These are phyloP conservation scores for Etheostoma cragini DNA, from an alignment of 2,113 vertebrate species.

Conservation along the genomic window DNA sequence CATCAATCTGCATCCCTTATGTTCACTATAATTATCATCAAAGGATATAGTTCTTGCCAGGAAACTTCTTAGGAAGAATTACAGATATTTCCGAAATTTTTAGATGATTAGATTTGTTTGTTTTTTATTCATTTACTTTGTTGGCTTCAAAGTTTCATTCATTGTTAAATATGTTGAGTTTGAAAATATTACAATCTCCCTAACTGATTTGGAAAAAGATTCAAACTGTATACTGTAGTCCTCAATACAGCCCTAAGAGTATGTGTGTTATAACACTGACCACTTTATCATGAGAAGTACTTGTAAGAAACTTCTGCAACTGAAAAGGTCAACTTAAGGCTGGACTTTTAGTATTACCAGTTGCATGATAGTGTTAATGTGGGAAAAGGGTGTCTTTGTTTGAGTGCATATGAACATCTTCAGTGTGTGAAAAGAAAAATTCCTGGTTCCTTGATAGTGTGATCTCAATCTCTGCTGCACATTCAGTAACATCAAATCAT, in stretches of 20 bases:
- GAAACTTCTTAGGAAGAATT: background rate
- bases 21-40: background rate
- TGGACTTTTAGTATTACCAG: background rate
- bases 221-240: background rate
- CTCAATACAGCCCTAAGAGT: background rate
- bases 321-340: background rate
- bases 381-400: background rate
- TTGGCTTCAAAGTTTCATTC: no score
- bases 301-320: background rate
- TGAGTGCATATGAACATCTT: background rate
- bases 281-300: background rate
- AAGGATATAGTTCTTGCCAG: background rate
- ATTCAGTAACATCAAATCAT: background rate
- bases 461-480: background rate
- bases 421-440: background rate
- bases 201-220: background rate
- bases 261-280: background rate
- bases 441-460: background rate
- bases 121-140: no score
- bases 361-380: background rate
- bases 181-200: background rate
- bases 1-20: no score
- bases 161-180: background rate
- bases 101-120: background rate
- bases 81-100: background rate